These are phyloP conservation scores for Aleiodes testaceus DNA, from an alignment of 2,888 invertebrate genomes.

Conservation along the genomic window DNA sequence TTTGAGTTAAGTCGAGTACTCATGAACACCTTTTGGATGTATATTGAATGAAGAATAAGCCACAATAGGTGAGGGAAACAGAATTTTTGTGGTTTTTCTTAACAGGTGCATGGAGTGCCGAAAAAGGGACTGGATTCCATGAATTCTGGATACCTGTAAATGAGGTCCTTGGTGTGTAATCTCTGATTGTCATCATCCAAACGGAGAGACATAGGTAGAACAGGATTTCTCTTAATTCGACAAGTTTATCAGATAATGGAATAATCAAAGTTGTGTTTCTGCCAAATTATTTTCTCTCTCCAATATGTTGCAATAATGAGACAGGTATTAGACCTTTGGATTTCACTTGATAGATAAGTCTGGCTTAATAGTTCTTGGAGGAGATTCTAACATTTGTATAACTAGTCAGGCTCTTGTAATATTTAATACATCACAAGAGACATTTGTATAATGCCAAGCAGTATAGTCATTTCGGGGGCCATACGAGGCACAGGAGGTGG, in stretches of 20 bases:
- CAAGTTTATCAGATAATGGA: conserved; percentile 25
- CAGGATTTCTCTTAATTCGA: conserved; percentile 38
- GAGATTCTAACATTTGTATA: too few relatives aligned
- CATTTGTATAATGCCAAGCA: not conserved
- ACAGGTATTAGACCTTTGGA: too few relatives aligned
- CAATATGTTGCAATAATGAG: not conserved
- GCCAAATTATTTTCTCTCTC: not conserved
- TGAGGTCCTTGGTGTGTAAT: conserved; percentile 38
- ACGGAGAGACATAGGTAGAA: conserved; percentile 7
- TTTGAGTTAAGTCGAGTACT: conserved; percentile 22
- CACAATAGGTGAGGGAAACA: not conserved
- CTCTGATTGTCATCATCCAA: conserved; percentile 38
- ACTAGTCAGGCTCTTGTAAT: not conserved
- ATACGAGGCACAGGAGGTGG: conserved; percentile 51
- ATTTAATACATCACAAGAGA: conserved; percentile 14
- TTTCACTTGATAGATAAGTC: too few relatives aligned
- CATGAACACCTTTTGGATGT: not conserved
- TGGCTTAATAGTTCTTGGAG: too few relatives aligned
- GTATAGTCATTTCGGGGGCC: conserved; percentile 16
- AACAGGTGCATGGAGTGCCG: conserved; percentile 8
- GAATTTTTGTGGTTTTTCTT: not conserved
- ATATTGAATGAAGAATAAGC: not conserved
- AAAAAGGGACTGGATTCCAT: conserved; percentile 36
- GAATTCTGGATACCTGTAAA: conserved; percentile 45
- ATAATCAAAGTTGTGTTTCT: conserved; percentile 8